Conservation (phyloP, 2,888 invertebrate genomes). For the Ethmia dodecea region DNA sequence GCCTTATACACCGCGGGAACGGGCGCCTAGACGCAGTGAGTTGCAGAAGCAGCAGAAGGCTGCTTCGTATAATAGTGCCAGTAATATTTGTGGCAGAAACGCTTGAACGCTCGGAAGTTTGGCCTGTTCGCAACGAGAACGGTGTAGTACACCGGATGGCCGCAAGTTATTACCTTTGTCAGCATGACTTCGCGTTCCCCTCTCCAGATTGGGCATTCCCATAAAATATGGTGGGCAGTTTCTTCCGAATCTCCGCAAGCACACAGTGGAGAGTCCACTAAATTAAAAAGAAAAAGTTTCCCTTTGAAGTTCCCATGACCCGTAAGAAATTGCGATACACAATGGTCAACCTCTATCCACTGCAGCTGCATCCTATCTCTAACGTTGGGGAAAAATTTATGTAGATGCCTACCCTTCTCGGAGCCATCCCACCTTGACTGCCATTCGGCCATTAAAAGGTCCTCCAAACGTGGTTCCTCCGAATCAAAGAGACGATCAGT, state of each 20-base stretch:
- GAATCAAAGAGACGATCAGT: no score
- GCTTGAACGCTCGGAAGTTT: background rate
- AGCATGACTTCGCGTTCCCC: background rate
- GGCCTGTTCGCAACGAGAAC: background rate
- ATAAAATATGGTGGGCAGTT: constrained; percentile 9
- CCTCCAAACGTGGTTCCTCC: no score
- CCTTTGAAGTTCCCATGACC: constrained; percentile 17
- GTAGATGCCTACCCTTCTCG: constrained; percentile 12
- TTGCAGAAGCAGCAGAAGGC: no score
- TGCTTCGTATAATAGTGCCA: no score
- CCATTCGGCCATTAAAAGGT: constrained; percentile 11
- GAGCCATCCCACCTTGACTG: constrained; percentile 9
- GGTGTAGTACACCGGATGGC: background rate
- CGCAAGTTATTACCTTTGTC: background rate
- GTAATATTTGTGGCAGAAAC: no score
- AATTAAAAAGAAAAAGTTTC: constrained; percentile 8
- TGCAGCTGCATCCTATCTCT: constrained; percentile 4
- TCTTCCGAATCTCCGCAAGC: constrained; percentile 10
- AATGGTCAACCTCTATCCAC: constrained; percentile 20
- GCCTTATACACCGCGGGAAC: no score
- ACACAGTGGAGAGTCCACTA: constrained; percentile 10
- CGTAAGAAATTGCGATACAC: constrained; percentile 15
- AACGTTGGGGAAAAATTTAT: constrained; percentile 19
- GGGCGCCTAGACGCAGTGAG: no score
- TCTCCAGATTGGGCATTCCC: background rate